phyloP scores from a whole-genome alignment of 2,113 vertebrate genomes.

The Sphaerodactylus townsendi region DNA sequence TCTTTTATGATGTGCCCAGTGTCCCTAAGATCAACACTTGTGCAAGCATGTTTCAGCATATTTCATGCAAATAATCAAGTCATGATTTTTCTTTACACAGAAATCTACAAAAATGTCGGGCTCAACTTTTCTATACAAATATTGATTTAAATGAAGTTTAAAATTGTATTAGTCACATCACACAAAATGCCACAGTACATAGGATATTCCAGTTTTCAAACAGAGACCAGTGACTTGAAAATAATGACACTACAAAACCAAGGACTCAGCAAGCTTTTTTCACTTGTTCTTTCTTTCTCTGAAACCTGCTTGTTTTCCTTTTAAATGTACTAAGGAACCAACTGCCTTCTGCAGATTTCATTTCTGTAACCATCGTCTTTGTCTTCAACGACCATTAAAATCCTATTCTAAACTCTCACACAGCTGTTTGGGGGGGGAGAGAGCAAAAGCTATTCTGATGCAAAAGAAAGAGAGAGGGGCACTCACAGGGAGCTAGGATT shows the following conservation, averaged over 20 bases:
- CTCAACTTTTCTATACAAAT: background rate
- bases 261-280: constrained; percentile 47
- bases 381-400: constrained; percentile 90
- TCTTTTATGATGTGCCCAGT: background rate
- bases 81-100: background rate
- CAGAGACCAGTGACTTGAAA: constrained; percentile 45
- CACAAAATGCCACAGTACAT: background rate
- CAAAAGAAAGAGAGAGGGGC: constrained; percentile 74
- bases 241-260: constrained; percentile 46
- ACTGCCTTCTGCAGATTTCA: constrained; percentile 85
- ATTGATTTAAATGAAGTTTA: constrained; percentile 38
- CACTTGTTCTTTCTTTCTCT: constrained; percentile 63
- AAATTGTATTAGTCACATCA: background rate
- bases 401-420: constrained; percentile 79
- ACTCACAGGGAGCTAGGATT: constrained; percentile 85
- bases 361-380: constrained; percentile 80
- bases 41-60: background rate
- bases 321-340: constrained; percentile 80
- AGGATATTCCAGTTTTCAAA: constrained; percentile 40
- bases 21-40: background rate
- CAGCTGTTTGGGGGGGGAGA: constrained; percentile 85
- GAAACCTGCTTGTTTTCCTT: constrained; percentile 77
- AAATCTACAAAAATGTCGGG: constrained; percentile 6
- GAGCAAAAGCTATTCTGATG: constrained; percentile 93
- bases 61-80: background rate